Evolutionary conservation across 1,140 invertebrate genomes (phyloP), one percentile per base, ranked within the genome.

Genomic region (Anoplophora glabripennis): DNA sequence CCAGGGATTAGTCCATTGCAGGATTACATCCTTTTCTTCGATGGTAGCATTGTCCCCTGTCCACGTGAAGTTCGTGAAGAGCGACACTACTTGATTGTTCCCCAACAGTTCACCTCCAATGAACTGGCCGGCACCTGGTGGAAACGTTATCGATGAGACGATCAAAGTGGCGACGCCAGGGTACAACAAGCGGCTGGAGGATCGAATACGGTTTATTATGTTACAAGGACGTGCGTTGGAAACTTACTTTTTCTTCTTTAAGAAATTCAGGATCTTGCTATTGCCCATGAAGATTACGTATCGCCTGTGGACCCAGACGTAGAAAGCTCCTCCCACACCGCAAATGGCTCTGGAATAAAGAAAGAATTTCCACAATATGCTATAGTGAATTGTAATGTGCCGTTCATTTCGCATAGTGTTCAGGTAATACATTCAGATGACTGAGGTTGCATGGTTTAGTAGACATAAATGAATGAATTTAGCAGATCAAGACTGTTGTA

Each of bases 51-150:
- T 81, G 14, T 80, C 76, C 57, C 89, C 86, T 0, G 89, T 90
- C 96, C 96, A 99, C 0, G 94, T 97, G 72, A 98, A 96, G 78
- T 99, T 98, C 21, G 91, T 90, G 72, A 99, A 98, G 8, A 99
- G 78, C 9, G 92, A 87, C 28, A 88, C 80, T 44, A 96, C 90
- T 76, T 90, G 89, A 69, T 90, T 88, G 69, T 93, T 89, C 9
- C 89, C 92, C 34, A 87, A 91, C 1, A 94, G 78, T 74, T 94
- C 90, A 1, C 64, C 93, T 1, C 91, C 93, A 80, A 94, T 88
- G 69, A 92, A 96, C 68, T 92, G 86, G 0, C 93, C 93, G 10
- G 90, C 81, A 17, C 92, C 92, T 51, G 89, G 77, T 0, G 93
- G 93, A 75, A 93, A 96, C 1, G 92, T 89, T 0, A 94, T 81